Evolutionary conservation across 2,113 vertebrate species (phyloP), one percentile per base, ranked within the genome.

Genomic region (Toxostoma redivivum): DNA sequence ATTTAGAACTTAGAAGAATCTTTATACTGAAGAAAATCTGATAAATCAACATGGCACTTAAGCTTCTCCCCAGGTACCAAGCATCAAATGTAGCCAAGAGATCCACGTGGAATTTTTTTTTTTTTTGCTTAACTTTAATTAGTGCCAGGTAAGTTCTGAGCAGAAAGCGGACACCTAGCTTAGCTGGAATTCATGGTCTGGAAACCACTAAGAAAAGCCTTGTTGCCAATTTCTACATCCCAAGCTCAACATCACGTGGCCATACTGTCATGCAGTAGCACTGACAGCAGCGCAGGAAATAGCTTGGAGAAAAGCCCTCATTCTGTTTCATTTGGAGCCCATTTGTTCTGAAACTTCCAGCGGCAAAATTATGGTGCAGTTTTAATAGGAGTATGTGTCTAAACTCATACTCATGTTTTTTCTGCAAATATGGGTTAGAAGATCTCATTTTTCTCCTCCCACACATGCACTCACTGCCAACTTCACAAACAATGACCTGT

Each of bases 251-350:
- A 61, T 70, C 96, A 94, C 13, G 7, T 95, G 95, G 88, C 65
- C 78, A 60, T 67, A 33, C 79, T 61, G 69, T 89, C 65, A 67
- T 77, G 79, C 86, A 81, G 71, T 54, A 91, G 66, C 12, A 47
- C 69, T 81, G 84, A 97, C 71, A 97, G 87, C 67, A 31, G 77
- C 0, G 0, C 90, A 95, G 95, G 86, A 96, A 94, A 93, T 11
- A 88, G 73, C 91, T 88, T 93, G 89, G 90, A 96, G 96, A 92
- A 97, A 96, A 7, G 2, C 95, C 81, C 79, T 94, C 83, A 78
- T 57, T 97, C 91, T 97, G 86, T 97, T 98, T 97, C 96, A 56
- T 88, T 97, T 97, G 96, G 94, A 97, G 72, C 66, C 79, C 92
- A 48, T 72, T 96, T 96, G 86, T 97, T 82, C 96, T 85, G 85